Conservation (phyloP, 2,113 vertebrate genomes). For the Alligator mississippiensis region DNA sequence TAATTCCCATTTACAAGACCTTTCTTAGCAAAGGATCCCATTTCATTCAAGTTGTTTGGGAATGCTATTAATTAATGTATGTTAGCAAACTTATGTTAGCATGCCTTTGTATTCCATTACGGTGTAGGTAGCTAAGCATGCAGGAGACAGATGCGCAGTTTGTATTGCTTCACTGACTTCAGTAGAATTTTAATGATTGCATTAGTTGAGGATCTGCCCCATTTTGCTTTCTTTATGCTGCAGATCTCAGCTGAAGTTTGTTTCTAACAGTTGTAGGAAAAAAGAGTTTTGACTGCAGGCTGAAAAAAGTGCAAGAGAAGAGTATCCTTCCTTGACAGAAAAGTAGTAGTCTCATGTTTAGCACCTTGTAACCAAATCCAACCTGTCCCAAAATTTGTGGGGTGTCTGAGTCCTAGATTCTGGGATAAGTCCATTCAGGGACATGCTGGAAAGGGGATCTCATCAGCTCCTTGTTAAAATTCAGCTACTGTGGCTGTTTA, state of each 20-base stretch:
- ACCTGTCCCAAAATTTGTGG: neutral
- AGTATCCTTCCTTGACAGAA: no score
- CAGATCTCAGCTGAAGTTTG: neutral
- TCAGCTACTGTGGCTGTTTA: neutral
- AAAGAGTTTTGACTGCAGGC: no score
- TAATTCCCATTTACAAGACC: neutral
- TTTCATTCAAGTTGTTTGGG: neutral
- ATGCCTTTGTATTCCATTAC: neutral
- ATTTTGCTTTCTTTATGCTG: neutral
- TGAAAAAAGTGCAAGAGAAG: no score
- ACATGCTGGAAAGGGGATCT: neutral
- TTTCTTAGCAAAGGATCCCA: neutral
- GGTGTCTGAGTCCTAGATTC: neutral
- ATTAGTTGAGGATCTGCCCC: neutral
- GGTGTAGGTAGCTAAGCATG: neutral
- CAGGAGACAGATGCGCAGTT: accelerated
- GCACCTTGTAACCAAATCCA: neutral
- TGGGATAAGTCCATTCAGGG: neutral
- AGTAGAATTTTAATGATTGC: neutral
- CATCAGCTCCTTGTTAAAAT: slow-evolving; percentile 2
- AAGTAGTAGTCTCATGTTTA: neutral
- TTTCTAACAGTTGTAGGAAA: no score
- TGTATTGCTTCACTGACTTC: no score
- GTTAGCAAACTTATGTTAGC: no score
- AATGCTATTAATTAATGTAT: neutral